phyloP scores from a whole-genome alignment of 2,888 invertebrate genomes.

The Machimus atricapillus region DNA sequence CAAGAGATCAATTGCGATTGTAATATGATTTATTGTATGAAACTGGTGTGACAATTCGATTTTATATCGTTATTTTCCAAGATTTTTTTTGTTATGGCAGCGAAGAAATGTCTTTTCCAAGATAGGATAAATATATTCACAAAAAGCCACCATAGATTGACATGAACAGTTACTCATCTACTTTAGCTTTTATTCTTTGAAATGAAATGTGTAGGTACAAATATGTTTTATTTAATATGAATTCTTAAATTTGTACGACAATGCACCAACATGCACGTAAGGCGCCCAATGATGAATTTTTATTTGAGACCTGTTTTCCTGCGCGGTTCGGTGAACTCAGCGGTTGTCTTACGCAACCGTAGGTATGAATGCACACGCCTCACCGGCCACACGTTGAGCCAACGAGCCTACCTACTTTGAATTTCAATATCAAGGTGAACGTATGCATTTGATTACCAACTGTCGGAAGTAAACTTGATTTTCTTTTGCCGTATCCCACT shows the following conservation, averaged over 20 bases:
- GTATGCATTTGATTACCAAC: conserved; percentile 21
- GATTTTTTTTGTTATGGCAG: too few species aligned
- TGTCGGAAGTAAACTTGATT: conserved; percentile 22
- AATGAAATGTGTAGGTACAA: neutral
- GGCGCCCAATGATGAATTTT: neutral
- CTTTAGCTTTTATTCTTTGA: neutral
- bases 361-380: neutral
- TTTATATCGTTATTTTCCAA: too few species aligned
- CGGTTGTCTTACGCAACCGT: conserved; percentile 2
- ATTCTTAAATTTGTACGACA: neutral
- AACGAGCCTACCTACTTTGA: conserved; percentile 5
- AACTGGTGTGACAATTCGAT: too few species aligned
- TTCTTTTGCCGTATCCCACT: conserved; percentile 1
- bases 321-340: conserved; percentile 18
- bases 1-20: too few species aligned
- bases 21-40: too few species aligned
- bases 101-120: too few species aligned
- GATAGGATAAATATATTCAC: too few species aligned
- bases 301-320: conserved; percentile 5
- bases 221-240: neutral
- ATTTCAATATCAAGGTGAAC: conserved; percentile 37
- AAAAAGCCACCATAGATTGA: too few species aligned
- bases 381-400: neutral
- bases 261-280: neutral
- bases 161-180: too few species aligned